Percentiles rank a stretch among this genome's conserved stretches.
Evolutionary conservation across 2,888 invertebrate species (phyloP).

Genomic region (Mythimna impura): DNA sequence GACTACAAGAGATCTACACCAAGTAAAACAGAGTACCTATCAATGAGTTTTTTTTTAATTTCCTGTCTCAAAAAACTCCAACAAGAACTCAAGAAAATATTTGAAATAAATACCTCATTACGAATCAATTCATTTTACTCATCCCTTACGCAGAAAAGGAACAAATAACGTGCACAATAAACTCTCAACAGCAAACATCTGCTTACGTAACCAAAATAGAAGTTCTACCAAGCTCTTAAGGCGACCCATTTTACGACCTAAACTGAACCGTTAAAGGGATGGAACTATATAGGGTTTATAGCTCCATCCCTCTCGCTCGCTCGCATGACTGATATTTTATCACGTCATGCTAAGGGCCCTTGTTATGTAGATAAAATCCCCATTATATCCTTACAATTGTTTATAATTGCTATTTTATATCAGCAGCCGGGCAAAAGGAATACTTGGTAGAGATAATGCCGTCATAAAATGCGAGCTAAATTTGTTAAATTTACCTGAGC

Average conservation of each 20-base stretch:
- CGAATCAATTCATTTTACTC: too few relatives aligned
- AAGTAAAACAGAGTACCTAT: background rate
- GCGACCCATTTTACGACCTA: too few relatives aligned
- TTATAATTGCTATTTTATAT: constrained; percentile 63
- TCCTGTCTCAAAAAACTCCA: constrained; percentile 25
- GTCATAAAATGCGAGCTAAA: constrained; percentile 84
- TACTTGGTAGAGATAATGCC: constrained; percentile 81
- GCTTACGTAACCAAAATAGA: constrained; percentile 36
- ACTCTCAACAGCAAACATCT: constrained; percentile 26
- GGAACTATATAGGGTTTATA: too few relatives aligned
- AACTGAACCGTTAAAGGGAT: too few relatives aligned
- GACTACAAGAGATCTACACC: background rate
- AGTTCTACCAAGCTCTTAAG: too few relatives aligned
- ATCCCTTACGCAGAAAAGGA: constrained; percentile 31
- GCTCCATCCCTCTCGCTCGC: too few relatives aligned
- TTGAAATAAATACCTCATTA: constrained; percentile 30
- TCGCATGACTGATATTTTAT: too few relatives aligned
- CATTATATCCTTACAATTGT: constrained; percentile 48
- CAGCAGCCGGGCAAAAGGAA: constrained; percentile 75
- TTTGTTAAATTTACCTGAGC: constrained; percentile 86
- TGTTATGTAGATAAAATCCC: constrained; percentile 33
- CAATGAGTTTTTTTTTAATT: constrained; percentile 24
- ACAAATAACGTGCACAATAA: constrained; percentile 30
- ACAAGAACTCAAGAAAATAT: constrained; percentile 27
- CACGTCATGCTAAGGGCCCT: too few relatives aligned